These are phyloP conservation scores for Zaprionus ghesquierei DNA, from an alignment of 1,140 invertebrate genomes.

Conservation along the genomic window DNA sequence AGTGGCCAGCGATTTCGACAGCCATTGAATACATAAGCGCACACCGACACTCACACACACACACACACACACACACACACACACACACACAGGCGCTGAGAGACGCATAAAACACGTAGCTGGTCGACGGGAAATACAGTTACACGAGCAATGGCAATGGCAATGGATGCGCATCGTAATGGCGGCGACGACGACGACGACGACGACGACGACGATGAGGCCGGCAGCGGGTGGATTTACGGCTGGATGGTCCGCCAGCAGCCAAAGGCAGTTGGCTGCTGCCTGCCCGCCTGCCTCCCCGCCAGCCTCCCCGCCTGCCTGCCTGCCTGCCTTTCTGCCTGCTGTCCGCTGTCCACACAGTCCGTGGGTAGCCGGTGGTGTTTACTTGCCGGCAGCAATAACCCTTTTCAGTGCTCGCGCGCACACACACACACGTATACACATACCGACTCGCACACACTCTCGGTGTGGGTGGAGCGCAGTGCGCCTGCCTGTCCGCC, in stretches of 20 bases:
- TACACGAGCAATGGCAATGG: conserved; percentile 27
- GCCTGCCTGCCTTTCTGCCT: conserved; percentile 7
- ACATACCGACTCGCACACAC: conserved; percentile 61
- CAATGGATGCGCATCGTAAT: conserved; percentile 53
- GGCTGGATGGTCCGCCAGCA: conserved; percentile 44
- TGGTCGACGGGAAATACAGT: conserved; percentile 31
- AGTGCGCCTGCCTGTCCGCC: conserved; percentile 76
- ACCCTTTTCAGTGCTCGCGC: conserved; percentile 55
- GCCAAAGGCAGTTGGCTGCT: conserved; percentile 15
- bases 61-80: not conserved
- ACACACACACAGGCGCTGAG: conserved; percentile 11
- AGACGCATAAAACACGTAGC: conserved; percentile 8
- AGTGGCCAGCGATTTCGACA: not conserved
- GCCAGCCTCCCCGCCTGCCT: not conserved
- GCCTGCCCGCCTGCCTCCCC: not conserved
- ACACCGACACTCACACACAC: not conserved
- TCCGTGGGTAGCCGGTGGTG: conserved; percentile 66
- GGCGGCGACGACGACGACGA: conserved; percentile 41
- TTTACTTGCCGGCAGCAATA: conserved; percentile 74
- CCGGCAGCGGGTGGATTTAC: conserved; percentile 67
- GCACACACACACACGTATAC: conserved; percentile 10
- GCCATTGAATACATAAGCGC: conserved; percentile 15
- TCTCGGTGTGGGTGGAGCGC: conserved; percentile 29
- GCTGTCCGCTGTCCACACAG: conserved; percentile 33
- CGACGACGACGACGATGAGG: conserved; percentile 31